Evolutionary conservation across 2,797 vertebrate genomes (phyloP), one percentile per base, ranked within the genome.

Genomic region (Microctenopoma lineatum): DNA sequence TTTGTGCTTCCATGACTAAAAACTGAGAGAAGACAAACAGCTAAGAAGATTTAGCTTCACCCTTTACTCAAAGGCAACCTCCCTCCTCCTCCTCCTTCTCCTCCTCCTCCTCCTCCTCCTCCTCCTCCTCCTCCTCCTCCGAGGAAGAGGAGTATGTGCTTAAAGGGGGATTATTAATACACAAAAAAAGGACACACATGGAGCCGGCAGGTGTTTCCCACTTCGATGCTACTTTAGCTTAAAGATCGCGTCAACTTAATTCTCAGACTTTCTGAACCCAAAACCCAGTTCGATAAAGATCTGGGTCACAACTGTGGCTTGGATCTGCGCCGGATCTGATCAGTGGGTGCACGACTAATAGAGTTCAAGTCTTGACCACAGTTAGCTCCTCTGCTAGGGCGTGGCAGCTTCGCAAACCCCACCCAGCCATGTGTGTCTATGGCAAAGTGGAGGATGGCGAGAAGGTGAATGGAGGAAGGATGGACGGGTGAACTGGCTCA

Each of bases 351-450:
- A 27, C 9, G 3, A 18, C 10, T 16, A 44, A 32, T 55, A 2
- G 46, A 46, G 27, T 10, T 32, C 3, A 41, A 41, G 16, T 25
- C 15, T 25, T 34, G 1, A 56, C 25, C 25, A 55, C 32, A 61
- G 10, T 32, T 32, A 27, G 10, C 25, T 32, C 15, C 32, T 60
- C 4, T 27, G 7, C 34, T 45, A 10, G 56, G 53, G 50, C 47
- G 63, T 52, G 79, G 64, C 39, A 47, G 41, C 56, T 36, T 47
- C 41, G 26, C n/a, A 47, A 51, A 54, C 71, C 52, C 59, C 70
- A 65, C 74, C 73, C 64, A 15, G 41, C 34, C 44, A 29, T 25
- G 26, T 39, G 69, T 27, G 14, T 54, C 70, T 32, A 21, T 4
- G 42, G 21, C 18, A 51, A 32, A 65, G 21, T 25, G 2, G 15